A percentile compares a stretch with the other conserved stretches of the same genome.
These are phyloP conservation scores for Pseudomugil gertrudae DNA, from an alignment of 2,797 vertebrate genomes.

Conservation along the genomic window DNA sequence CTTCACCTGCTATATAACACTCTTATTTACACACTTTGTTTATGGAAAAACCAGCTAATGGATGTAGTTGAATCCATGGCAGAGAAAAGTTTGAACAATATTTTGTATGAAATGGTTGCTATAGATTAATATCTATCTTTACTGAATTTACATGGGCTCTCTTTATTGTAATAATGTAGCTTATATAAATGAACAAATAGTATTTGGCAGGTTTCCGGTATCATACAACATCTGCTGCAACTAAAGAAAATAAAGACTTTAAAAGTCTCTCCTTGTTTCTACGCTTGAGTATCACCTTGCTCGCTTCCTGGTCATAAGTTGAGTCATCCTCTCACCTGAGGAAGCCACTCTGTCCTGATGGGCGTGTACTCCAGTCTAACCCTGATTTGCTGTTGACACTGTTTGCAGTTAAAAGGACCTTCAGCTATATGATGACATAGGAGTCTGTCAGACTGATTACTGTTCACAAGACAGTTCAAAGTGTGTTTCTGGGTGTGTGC, in stretches of 20 bases:
- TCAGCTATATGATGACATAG: slow-evolving; percentile 30
- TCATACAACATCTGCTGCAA: neutral
- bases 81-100: too few relatives aligned
- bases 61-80: too few relatives aligned
- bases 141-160: too few relatives aligned
- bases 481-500: slow-evolving; percentile 37
- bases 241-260: slow-evolving; percentile 9
- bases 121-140: too few relatives aligned
- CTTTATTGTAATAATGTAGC: too few relatives aligned
- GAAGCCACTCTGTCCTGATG: slow-evolving; percentile 24
- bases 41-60: too few relatives aligned
- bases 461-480: slow-evolving; percentile 36
- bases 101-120: too few relatives aligned
- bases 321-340: slow-evolving; percentile 28
- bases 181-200: neutral
- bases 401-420: slow-evolving; percentile 46
- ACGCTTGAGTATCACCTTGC: slow-evolving; percentile 3
- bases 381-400: slow-evolving; percentile 24
- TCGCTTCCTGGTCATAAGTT: slow-evolving; percentile 1
- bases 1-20: too few relatives aligned
- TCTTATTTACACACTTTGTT: too few relatives aligned
- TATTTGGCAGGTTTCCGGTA: neutral
- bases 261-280: slow-evolving; percentile 10
- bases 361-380: slow-evolving; percentile 44
- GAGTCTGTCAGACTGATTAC: slow-evolving; percentile 53